These are phyloP conservation scores for Cylloceria caligata DNA, from an alignment of 2,888 invertebrate species.

Conservation along the genomic window DNA sequence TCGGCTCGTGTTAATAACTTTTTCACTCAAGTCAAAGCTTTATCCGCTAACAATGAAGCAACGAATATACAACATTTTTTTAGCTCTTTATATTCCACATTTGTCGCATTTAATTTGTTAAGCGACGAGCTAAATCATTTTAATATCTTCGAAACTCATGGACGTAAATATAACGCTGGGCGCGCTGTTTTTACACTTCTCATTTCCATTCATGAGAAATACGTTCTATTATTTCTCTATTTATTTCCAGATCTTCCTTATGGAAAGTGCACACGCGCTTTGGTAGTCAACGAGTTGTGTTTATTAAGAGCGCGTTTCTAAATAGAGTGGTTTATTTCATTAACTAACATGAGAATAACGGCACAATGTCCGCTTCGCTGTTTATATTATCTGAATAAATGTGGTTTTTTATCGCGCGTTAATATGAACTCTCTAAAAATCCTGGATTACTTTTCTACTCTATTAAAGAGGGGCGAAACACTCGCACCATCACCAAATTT, in stretches of 20 bases:
- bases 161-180: no score
- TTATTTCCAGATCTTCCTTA: not conserved
- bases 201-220: not conserved
- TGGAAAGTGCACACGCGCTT: not conserved
- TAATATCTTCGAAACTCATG: not conserved
- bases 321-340: no score
- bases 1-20: slow-evolving; percentile 32
- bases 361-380: no score
- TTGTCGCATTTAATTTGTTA: slow-evolving; percentile 9
- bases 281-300: not conserved
- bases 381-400: no score
- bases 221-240: not conserved
- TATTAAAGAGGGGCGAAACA: no score
- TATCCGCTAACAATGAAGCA: slow-evolving; percentile 58
- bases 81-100: slow-evolving; percentile 40
- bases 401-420: no score
- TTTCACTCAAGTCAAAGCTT: slow-evolving; percentile 46
- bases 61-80: slow-evolving; percentile 65
- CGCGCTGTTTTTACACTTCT: no score
- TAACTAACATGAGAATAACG: no score
- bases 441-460: no score
- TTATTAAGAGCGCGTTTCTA: no score
- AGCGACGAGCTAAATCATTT: not conserved
- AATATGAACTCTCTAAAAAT: no score
- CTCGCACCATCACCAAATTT: no score